These are phyloP conservation scores for Drosophila quinaria DNA, from an alignment of 2,888 invertebrate species.

Conservation along the genomic window DNA sequence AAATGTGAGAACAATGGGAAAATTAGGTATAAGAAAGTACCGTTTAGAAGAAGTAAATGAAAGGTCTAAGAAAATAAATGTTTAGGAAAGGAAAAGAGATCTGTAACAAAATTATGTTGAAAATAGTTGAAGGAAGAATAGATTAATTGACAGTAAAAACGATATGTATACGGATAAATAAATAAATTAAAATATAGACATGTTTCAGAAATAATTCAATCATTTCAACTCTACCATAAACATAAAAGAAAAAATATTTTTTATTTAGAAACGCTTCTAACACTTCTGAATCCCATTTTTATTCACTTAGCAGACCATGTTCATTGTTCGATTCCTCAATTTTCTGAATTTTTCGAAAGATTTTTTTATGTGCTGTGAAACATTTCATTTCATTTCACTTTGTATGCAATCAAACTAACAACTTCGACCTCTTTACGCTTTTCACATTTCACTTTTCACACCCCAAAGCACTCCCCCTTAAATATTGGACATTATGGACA, in stretches of 20 bases:
- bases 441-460: conserved; percentile 26
- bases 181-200: not conserved
- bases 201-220: not conserved
- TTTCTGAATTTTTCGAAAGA: conserved; percentile 10
- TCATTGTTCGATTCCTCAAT: conserved; percentile 4
- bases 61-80: not conserved
- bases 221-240: not conserved
- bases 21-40: not conserved
- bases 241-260: not conserved
- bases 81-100: too few species aligned
- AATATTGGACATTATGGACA: conserved; percentile 26
- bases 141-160: too few species aligned
- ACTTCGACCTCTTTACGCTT: conserved; percentile 54
- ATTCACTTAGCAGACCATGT: conserved; percentile 7
- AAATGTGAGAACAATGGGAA: conserved; percentile 2
- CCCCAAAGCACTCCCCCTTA: conserved; percentile 12
- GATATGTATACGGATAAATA: too few species aligned
- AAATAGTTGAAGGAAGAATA: too few species aligned
- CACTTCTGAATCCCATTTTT: conserved; percentile 1
- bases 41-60: not conserved
- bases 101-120: too few species aligned
- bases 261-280: conserved; percentile 3
- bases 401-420: conserved; percentile 56
- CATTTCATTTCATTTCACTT: conserved; percentile 56
- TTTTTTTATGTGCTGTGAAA: conserved; percentile 41